phyloP scores from a whole-genome alignment of 1,140 invertebrate species.

The Agraylea sexmaculata region DNA sequence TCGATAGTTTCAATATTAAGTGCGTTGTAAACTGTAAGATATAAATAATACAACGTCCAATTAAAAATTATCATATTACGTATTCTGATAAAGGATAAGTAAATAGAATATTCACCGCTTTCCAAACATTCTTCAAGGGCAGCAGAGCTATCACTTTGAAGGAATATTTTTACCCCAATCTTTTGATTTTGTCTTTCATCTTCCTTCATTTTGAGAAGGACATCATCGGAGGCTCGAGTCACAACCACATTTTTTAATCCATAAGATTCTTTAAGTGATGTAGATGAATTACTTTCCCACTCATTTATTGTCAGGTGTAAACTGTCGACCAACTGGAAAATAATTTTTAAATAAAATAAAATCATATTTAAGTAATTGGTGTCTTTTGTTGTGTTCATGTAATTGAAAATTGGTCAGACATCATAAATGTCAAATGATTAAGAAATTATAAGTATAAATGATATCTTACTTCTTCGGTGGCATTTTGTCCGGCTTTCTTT shows the following conservation, averaged over 20 bases:
- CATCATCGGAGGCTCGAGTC: slow-evolving; percentile 41
- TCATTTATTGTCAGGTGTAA: slow-evolving; percentile 52
- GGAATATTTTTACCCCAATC: slow-evolving; percentile 52
- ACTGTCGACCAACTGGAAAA: slow-evolving; percentile 56
- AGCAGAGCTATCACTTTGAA: slow-evolving; percentile 43
- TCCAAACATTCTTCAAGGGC: slow-evolving; percentile 43
- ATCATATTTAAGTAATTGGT: slow-evolving; percentile 3
- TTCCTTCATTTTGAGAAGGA: slow-evolving; percentile 45
- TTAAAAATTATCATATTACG: slow-evolving; percentile 7
- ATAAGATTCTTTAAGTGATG: slow-evolving; percentile 21
- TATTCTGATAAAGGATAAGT: slow-evolving; percentile 14
- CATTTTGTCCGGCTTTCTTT: slow-evolving; percentile 68
- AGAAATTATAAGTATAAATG: slow-evolving; percentile 1
- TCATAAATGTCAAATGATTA: background rate
- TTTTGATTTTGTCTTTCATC: slow-evolving; percentile 49
- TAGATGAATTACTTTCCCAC: slow-evolving; percentile 33
- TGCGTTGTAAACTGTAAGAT: slow-evolving; percentile 49
- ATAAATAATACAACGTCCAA: slow-evolving; percentile 13
- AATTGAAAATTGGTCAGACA: no score
- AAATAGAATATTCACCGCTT: slow-evolving; percentile 35
- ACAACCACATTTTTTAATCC: slow-evolving; percentile 29
- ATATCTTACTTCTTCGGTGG: slow-evolving; percentile 64
- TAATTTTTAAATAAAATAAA: slow-evolving; percentile 10
- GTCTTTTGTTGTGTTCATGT: no score
- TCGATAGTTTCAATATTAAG: slow-evolving; percentile 56